Evolutionary conservation across 2,888 invertebrate species (phyloP).

Genomic region (Ophraella communa): DNA sequence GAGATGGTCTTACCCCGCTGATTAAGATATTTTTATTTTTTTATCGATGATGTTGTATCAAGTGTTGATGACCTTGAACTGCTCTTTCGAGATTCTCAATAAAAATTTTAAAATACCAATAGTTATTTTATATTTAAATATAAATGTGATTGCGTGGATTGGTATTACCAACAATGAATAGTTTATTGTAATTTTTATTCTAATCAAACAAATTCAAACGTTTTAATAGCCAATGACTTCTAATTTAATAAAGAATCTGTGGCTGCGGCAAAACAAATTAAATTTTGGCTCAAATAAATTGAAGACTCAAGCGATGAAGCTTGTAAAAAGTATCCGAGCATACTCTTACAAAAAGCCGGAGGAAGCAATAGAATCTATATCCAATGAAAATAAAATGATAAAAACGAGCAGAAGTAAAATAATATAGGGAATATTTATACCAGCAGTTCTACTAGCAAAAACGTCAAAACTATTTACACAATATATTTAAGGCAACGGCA

Average conservation of each 20-base stretch:
- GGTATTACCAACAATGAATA: not conserved
- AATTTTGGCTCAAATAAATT: too few species aligned
- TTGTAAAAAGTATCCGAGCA: too few species aligned
- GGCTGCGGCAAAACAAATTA: too few species aligned
- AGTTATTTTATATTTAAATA: not conserved
- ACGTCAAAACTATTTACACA: not conserved
- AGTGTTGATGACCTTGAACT: constrained; percentile 15
- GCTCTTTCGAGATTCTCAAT: not conserved
- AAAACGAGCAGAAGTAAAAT: not conserved
- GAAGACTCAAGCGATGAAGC: too few species aligned
- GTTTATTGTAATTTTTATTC: not conserved
- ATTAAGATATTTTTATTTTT: constrained; percentile 39
- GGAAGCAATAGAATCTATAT: not conserved
- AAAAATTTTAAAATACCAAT: not conserved
- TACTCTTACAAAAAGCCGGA: not conserved
- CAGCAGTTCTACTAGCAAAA: not conserved
- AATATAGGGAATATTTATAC: not conserved
- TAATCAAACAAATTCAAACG: not conserved
- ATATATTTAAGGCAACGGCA: not conserved
- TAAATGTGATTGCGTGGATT: not conserved
- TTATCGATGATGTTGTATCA: constrained; percentile 23
- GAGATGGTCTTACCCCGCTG: constrained; percentile 38
- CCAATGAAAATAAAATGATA: not conserved
- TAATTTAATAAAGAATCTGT: too few species aligned
- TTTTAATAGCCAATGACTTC: not conserved